A percentile compares a stretch with the other conserved stretches of the same genome.
Evolutionary conservation across 2,888 invertebrate species (phyloP).

Genomic region (Tubiluchus corallicola): DNA sequence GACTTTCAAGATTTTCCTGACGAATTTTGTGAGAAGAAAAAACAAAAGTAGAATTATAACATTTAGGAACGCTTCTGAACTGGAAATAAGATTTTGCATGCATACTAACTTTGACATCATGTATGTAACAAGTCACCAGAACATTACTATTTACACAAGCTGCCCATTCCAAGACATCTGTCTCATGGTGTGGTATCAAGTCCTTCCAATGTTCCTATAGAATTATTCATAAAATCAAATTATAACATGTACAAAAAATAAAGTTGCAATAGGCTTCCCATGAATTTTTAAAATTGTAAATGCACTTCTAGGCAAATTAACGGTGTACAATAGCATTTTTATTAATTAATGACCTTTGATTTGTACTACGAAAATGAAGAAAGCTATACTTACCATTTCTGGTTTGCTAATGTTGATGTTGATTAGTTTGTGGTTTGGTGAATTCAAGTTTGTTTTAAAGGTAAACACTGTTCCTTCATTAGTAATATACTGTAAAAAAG

Average conservation of each 20-base stretch:
- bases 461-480: conserved; percentile 62
- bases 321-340: no score
- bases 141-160: conserved; percentile 63
- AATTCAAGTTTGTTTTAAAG: conserved; percentile 79
- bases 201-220: conserved; percentile 59
- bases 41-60: no score
- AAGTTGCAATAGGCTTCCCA: no score
- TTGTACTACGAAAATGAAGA: no score
- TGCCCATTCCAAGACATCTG: conserved; percentile 77
- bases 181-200: conserved; percentile 59
- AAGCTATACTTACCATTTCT: conserved; percentile 37
- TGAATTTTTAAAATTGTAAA: no score
- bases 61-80: no score
- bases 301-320: no score
- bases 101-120: conserved; percentile 71
- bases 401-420: conserved; percentile 39
- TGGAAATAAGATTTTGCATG: no score
- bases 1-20: no score
- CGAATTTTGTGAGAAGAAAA: no score
- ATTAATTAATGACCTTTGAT: no score
- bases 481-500: conserved; percentile 54
- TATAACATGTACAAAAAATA: no score
- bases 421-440: conserved; percentile 75
- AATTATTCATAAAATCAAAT: conserved; percentile 32
- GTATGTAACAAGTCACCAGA: conserved; percentile 66